Percentiles rank a stretch among this genome's conserved stretches.
Evolutionary conservation across 1,140 invertebrate species (phyloP).

Genomic region (Neodiprion lecontei): DNA sequence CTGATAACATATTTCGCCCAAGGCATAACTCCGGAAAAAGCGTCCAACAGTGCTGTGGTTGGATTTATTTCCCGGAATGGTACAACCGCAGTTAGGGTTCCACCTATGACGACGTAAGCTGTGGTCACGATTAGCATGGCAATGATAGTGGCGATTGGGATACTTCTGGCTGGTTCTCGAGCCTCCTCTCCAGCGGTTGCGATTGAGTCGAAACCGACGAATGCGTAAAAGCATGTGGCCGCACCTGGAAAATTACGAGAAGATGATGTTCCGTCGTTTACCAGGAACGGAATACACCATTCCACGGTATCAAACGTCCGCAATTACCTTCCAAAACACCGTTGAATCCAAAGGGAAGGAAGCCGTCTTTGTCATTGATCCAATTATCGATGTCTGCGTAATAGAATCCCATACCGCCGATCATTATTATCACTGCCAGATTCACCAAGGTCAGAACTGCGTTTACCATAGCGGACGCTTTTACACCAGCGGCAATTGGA

Average conservation of each 20-base stretch:
- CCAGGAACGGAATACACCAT: neutral
- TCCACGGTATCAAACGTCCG: neutral
- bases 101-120: constrained; percentile 82
- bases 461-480: constrained; percentile 85
- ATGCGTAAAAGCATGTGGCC: constrained; percentile 90
- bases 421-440: constrained; percentile 75
- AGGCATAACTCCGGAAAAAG: constrained; percentile 74
- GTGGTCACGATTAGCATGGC: constrained; percentile 82
- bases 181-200: constrained; percentile 88
- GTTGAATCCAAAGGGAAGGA: constrained; percentile 81
- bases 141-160: constrained; percentile 80
- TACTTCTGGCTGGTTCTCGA: constrained; percentile 78
- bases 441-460: constrained; percentile 82
- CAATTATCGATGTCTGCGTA: constrained; percentile 84
- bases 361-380: constrained; percentile 75
- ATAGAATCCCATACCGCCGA: constrained; percentile 80
- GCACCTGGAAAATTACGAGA: constrained; percentile 65
- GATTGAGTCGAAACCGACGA: constrained; percentile 88
- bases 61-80: constrained; percentile 78
- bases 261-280: neutral
- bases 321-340: constrained; percentile 70
- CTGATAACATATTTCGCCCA: constrained; percentile 89
- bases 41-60: constrained; percentile 83
- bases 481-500: constrained; percentile 81
- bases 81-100: constrained; percentile 83